Evolutionary conservation across 2,113 vertebrate genomes (phyloP), one percentile per base, ranked within the genome.

Genomic region (Alligator mississippiensis): DNA sequence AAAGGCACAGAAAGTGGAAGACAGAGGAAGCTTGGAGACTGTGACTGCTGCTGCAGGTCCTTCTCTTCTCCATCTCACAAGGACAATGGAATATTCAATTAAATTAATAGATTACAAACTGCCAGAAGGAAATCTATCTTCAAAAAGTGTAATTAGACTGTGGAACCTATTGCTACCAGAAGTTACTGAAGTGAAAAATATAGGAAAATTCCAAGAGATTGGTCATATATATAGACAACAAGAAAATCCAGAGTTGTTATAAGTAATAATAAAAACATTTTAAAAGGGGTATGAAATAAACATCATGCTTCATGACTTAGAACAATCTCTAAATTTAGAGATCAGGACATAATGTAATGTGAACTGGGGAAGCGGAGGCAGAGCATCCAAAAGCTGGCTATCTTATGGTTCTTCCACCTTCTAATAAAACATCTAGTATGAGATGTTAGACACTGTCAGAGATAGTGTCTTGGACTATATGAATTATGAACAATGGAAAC

Each of bases 171-270:
- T 84, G 28, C 64, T 93, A 38, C 38, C 38, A 38, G 38, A 38
- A 38, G 38, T 38, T 75, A 19, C 68, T 70, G 30, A 34, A 70
- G 68, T 30, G n/a, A 21, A 21, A 70, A 22, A 18, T 84, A 88
- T 86, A 55, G 19, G 76, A 95, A 28, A 28, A 91, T 90, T 74
- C 59, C 90, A 90, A 79, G 38, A 80, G 58, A 77, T 88, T 91
- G 19, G 86, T 85, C 22, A 34, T 68, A 6, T 1, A 62, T 68
- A 6, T 1, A 62, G n/a, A n/a, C 78, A 79, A 2, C 34, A 84
- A 90, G 70, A 91, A 82, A 92, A 25, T 2, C 77, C 16, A 81
- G 17, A 3, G 60, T 90, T 91, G 88, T 94, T 22, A 17, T 58
- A 12, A 90, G 9, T 55, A 18, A 60, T 58, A 30, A 14, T 62